Percentiles rank a stretch among this genome's conserved stretches.
phyloP scores from a whole-genome alignment of 2,797 vertebrate genomes.

The Coreius guichenoti region DNA sequence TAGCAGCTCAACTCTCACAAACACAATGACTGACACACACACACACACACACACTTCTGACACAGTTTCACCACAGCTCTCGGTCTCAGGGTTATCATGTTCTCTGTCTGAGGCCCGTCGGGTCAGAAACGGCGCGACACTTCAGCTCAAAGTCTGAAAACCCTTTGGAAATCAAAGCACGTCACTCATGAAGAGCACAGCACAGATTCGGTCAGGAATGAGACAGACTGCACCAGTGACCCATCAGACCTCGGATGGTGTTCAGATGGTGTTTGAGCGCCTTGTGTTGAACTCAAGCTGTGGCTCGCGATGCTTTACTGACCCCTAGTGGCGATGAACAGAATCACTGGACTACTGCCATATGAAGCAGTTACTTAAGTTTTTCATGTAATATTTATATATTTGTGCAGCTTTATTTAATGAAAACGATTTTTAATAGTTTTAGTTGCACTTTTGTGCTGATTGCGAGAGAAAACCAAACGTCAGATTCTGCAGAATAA shows the following conservation, averaged over 20 bases:
- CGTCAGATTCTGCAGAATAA: not conserved
- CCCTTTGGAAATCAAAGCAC: not conserved
- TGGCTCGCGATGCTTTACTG: not conserved
- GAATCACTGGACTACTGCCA: too few species aligned
- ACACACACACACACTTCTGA: not conserved
- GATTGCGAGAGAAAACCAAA: not conserved
- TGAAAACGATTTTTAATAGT: not conserved
- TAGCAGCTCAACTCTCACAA: not conserved
- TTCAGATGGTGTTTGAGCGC: not conserved
- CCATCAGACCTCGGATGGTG: not conserved
- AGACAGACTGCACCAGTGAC: not conserved
- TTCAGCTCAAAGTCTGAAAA: not conserved
- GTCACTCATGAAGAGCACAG: not conserved
- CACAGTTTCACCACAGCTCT: not conserved
- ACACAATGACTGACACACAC: conserved; percentile 37
- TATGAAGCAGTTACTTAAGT: too few species aligned
- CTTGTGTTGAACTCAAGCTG: not conserved
- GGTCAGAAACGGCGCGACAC: not conserved
- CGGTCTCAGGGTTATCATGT: conserved; percentile 24
- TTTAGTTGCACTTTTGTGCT: not conserved
- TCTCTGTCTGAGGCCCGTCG: not conserved
- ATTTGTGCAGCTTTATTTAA: not conserved
- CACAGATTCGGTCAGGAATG: not conserved
- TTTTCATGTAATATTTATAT: too few species aligned
- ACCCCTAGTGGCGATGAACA: not conserved